Conservation (phyloP, 1,140 invertebrate genomes). For the Gonioctena quinquepunctata region DNA sequence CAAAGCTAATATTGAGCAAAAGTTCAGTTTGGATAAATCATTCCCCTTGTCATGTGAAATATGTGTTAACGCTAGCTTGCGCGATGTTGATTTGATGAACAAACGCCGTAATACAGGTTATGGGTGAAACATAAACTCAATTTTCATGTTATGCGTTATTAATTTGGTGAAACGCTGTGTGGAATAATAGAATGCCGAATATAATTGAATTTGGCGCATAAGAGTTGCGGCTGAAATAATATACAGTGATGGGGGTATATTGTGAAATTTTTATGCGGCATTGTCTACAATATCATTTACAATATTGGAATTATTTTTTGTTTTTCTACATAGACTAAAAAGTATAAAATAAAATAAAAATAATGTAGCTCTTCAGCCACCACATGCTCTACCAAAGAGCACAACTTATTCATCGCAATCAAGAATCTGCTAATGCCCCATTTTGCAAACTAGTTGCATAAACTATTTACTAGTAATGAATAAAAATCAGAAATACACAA, state of each 20-base stretch:
- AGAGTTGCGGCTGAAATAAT: background rate
- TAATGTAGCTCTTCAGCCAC: too few species aligned
- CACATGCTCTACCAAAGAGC: too few species aligned
- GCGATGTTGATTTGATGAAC: background rate
- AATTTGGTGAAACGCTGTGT: constrained; percentile 11
- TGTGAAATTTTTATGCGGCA: too few species aligned
- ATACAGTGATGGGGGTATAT: constrained; percentile 1
- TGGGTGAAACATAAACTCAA: constrained; percentile 7
- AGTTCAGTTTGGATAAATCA: background rate
- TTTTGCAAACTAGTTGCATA: too few species aligned
- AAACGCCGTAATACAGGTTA: background rate
- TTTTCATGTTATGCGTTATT: constrained; percentile 12
- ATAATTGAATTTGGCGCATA: background rate
- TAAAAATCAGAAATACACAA: too few species aligned
- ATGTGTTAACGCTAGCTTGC: constrained; percentile 8
- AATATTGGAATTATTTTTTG: too few species aligned
- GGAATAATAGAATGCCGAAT: constrained; percentile 8
- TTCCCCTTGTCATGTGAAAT: background rate
- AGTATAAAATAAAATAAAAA: too few species aligned
- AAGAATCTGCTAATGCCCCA: too few species aligned
- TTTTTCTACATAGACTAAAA: too few species aligned
- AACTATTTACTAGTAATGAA: too few species aligned
- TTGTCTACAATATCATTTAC: too few species aligned
- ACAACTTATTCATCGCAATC: too few species aligned
- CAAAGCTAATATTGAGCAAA: constrained; percentile 10